phyloP scores from a whole-genome alignment of 2,113 vertebrate species.

The Epinephelus cyanopodus region DNA sequence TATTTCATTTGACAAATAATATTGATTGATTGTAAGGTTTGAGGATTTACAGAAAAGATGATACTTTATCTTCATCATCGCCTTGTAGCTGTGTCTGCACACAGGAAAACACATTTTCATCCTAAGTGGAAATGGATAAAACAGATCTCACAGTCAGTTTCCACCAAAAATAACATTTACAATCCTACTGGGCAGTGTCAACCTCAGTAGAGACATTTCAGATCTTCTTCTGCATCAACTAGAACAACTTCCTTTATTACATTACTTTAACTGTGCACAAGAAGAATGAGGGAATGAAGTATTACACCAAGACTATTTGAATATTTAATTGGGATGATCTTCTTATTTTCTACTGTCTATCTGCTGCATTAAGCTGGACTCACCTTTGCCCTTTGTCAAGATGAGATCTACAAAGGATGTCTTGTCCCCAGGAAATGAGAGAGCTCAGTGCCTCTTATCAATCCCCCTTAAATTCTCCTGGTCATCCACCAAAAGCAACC shows the following conservation, averaged over 20 bases:
- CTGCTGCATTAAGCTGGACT: not conserved
- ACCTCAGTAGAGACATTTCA: too few relatives aligned
- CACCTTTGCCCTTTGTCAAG: not conserved
- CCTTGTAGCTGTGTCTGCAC: constrained; percentile 2
- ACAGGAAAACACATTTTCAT: too few relatives aligned
- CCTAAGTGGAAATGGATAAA: too few relatives aligned
- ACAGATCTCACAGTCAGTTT: too few relatives aligned
- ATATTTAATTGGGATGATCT: not conserved
- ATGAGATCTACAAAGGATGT: not conserved
- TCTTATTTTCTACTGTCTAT: too few relatives aligned
- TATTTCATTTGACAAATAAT: too few relatives aligned
- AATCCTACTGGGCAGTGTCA: too few relatives aligned
- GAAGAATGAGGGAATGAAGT: not conserved
- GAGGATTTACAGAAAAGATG: constrained; percentile 8
- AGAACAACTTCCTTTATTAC: not conserved
- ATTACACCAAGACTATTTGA: not conserved
- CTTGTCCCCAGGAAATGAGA: constrained; percentile 23
- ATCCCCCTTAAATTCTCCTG: not conserved
- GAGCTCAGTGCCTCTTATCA: not conserved
- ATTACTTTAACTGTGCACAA: not conserved
- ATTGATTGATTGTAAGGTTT: not conserved
- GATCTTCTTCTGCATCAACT: not conserved
- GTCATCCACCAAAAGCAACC: not conserved
- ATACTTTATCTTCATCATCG: not conserved
- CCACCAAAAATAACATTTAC: too few relatives aligned